These are phyloP conservation scores for Vombatus ursinus DNA, from an alignment of 2,113 vertebrate genomes.

Conservation along the genomic window DNA sequence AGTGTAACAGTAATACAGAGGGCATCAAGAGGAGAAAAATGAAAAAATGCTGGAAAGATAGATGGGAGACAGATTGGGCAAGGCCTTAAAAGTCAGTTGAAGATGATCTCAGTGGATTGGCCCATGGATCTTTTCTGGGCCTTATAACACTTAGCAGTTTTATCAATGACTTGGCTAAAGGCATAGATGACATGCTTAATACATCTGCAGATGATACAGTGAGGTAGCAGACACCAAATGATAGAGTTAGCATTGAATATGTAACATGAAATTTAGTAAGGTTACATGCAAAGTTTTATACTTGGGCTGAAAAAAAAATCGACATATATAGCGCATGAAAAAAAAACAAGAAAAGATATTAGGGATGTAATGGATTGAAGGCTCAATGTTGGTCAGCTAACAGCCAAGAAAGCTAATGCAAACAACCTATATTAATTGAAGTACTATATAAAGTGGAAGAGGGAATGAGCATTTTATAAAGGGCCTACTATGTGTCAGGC, in stretches of 20 bases:
- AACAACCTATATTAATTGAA: too few relatives aligned
- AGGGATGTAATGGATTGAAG: background rate
- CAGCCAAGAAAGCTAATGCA: too few relatives aligned
- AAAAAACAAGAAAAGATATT: background rate
- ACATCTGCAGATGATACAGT: background rate
- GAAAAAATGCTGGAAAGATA: background rate
- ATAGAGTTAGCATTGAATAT: background rate
- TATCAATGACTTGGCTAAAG: background rate
- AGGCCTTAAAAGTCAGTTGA: background rate
- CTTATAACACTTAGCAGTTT: background rate
- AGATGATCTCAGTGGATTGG: background rate
- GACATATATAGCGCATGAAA: background rate
- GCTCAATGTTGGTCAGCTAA: too few relatives aligned
- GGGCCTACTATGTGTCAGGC: too few relatives aligned
- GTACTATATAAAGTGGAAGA: too few relatives aligned
- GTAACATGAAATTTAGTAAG: too few relatives aligned
- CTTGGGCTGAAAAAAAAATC: too few relatives aligned
- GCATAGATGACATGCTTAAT: background rate
- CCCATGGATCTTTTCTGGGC: background rate
- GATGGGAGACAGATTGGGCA: background rate
- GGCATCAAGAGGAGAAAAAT: background rate
- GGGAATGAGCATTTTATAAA: too few relatives aligned
- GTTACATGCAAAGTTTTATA: too few relatives aligned
- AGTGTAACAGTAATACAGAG: background rate
- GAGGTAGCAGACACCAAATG: background rate